Conservation (phyloP, 2,113 vertebrate genomes). For the Origma solitaria region DNA sequence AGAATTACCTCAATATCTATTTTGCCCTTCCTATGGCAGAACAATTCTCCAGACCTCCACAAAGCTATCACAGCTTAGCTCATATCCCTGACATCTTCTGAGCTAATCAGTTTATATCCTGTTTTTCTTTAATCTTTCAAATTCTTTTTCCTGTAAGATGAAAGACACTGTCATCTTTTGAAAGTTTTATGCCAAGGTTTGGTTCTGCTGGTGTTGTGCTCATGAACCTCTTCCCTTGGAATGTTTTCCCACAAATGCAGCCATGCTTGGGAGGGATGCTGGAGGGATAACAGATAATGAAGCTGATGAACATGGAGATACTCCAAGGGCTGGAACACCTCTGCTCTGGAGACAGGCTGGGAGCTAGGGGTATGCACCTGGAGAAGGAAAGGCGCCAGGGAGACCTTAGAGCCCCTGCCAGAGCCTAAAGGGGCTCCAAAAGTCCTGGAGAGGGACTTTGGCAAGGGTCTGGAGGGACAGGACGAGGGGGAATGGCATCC, state of each 20-base stretch:
- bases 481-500: neutral
- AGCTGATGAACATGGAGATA: neutral
- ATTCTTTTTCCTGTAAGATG: neutral
- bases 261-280: constrained; percentile 12
- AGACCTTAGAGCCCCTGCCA: neutral
- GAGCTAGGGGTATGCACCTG: neutral
- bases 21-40: neutral
- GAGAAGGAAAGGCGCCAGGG: neutral
- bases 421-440: too few relatives aligned
- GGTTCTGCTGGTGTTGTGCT: neutral
- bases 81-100: neutral
- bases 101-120: neutral
- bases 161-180: neutral
- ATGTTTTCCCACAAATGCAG: constrained; percentile 39
- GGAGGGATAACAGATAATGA: constrained; percentile 3
- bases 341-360: neutral
- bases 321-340: neutral
- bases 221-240: neutral
- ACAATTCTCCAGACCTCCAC: neutral
- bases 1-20: neutral
- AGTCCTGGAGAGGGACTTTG: neutral
- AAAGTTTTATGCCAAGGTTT: neutral
- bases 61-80: neutral
- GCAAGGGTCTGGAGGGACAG: neutral
- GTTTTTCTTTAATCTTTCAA: neutral